phyloP scores from a whole-genome alignment of 2,113 vertebrate genomes.

The Danio rerio region GRCz12tu NC_133194.1:32206001-32206500 shows the following conservation, averaged over 20 bases:
- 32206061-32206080: too few species aligned
- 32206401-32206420: conserved; percentile 2
- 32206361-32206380: conserved; percentile 1
- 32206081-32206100: too few species aligned
- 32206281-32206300: background rate
- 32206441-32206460: conserved; percentile 42
- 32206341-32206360: background rate
- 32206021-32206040: too few species aligned
- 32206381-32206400: background rate
- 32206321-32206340: background rate
- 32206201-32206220: too few species aligned
- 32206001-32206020: too few species aligned
- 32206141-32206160: too few species aligned
- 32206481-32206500: conserved; percentile 41
- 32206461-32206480: conserved; percentile 49
- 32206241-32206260: background rate
- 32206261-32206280: conserved; percentile 1
- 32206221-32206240: too few species aligned
- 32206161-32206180: too few species aligned
- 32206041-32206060: too few species aligned
- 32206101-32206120: too few species aligned
- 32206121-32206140: too few species aligned
- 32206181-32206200: too few species aligned
- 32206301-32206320: conserved; percentile 16
- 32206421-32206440: background rate